Percentiles rank a stretch among this genome's conserved stretches.
These are phyloP conservation scores for Apostichopus japonicus DNA, from an alignment of 35 echinoderm and acorn worm genomes.

Conservation along the genomic window DNA sequence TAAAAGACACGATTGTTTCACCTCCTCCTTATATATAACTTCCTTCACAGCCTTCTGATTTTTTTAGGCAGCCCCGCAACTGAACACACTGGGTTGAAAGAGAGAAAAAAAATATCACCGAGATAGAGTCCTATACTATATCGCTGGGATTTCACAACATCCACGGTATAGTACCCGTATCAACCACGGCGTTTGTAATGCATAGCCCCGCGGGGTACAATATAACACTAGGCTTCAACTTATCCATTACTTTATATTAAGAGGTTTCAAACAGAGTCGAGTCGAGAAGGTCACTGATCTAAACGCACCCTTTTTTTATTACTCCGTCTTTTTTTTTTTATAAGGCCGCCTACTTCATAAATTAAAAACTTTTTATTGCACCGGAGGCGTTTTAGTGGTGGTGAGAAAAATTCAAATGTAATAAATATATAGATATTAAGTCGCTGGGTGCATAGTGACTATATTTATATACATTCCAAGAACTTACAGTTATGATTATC, in stretches of 20 bases:
- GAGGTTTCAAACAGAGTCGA: conserved; percentile 38
- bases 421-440: too few species aligned
- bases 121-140: too few species aligned
- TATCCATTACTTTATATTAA: neutral
- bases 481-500: too few species aligned
- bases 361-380: conserved; percentile 44
- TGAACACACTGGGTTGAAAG: too few species aligned
- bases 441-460: too few species aligned
- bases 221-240: conserved; percentile 44
- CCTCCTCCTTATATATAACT: too few species aligned
- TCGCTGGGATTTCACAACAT: too few species aligned
- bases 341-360: conserved; percentile 44
- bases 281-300: conserved; percentile 47
- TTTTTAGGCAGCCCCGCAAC: too few species aligned
- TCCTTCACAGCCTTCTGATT: too few species aligned
- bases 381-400: conserved; percentile 30
- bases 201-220: conserved; percentile 46
- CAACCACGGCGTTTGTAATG: conserved; percentile 27
- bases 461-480: too few species aligned
- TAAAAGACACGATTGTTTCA: too few species aligned
- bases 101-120: too few species aligned
- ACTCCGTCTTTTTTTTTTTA: conserved; percentile 21
- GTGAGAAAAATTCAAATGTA: neutral
- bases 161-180: neutral
- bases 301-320: neutral